Conservation (phyloP, 2,888 invertebrate species). For the Eustalomyia histrio region DNA sequence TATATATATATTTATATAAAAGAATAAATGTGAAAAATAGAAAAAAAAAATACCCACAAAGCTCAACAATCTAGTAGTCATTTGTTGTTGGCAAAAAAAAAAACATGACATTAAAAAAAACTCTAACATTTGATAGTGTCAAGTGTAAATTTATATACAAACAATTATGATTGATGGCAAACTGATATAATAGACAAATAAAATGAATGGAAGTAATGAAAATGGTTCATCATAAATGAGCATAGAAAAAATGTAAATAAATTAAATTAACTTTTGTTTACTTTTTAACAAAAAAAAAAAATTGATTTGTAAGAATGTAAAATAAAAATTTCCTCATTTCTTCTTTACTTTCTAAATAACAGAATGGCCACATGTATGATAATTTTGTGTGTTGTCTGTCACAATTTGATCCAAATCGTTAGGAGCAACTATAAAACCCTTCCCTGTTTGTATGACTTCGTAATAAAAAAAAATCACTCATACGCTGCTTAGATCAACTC, state of each 20-base stretch:
- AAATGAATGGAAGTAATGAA: constrained; percentile 7
- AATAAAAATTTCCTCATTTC: too few species aligned
- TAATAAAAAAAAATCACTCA: too few species aligned
- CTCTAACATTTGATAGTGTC: constrained; percentile 45
- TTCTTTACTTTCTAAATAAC: too few species aligned
- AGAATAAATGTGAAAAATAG: constrained; percentile 4
- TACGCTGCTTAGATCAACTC: too few species aligned
- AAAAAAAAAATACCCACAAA: constrained; percentile 11
- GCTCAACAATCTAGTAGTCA: constrained; percentile 23
- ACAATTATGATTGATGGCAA: constrained; percentile 61
- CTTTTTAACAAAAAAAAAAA: too few species aligned
- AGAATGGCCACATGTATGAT: too few species aligned
- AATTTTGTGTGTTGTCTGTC: too few species aligned
- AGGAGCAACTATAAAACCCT: too few species aligned
- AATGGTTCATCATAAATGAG: background rate
- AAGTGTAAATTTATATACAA: constrained; percentile 58
- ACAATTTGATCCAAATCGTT: too few species aligned
- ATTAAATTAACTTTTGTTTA: constrained; percentile 7
- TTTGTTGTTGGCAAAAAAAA: background rate
- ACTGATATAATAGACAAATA: constrained; percentile 29
- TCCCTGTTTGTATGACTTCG: too few species aligned
- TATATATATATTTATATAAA: too few species aligned
- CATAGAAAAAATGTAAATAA: background rate
- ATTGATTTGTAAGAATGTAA: background rate
- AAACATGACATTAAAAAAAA: constrained; percentile 5